Conservation (phyloP, 2,113 vertebrate species). For the Alouatta palliata region DNA sequence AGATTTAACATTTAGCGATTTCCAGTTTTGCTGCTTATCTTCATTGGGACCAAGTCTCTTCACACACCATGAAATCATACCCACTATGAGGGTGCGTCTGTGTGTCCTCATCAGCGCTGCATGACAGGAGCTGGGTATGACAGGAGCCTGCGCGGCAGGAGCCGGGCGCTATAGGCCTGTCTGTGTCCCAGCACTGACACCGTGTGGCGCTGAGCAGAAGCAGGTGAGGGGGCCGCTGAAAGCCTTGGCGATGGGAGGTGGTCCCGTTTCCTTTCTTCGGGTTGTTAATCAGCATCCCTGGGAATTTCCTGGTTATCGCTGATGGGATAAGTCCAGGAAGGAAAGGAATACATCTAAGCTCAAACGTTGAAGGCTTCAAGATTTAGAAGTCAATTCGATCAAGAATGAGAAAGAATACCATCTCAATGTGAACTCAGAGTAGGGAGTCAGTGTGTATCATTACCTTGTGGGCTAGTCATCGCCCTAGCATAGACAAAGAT, state of each 20-base stretch:
- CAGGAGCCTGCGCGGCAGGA: no score
- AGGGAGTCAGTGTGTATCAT: background rate
- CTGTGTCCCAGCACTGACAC: background rate
- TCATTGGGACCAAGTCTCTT: background rate
- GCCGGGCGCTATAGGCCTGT: background rate
- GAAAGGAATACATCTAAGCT: conserved; percentile 18
- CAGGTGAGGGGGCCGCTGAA: background rate
- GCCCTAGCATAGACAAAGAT: background rate
- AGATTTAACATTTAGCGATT: background rate
- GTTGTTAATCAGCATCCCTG: background rate
- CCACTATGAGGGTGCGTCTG: background rate
- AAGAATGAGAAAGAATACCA: background rate
- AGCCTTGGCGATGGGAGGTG: background rate
- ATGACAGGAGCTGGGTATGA: no score
- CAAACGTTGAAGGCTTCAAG: background rate
- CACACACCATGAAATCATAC: background rate
- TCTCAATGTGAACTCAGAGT: background rate
- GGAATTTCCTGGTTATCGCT: background rate
- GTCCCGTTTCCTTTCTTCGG: background rate
- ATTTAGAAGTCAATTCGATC: background rate
- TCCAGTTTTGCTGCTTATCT: background rate
- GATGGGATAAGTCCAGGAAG: background rate
- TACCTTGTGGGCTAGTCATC: background rate
- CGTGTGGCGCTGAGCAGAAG: background rate
- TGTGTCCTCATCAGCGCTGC: background rate